phyloP scores from a whole-genome alignment of 2,113 vertebrate genomes.

The Oncorhynchus masou region DNA sequence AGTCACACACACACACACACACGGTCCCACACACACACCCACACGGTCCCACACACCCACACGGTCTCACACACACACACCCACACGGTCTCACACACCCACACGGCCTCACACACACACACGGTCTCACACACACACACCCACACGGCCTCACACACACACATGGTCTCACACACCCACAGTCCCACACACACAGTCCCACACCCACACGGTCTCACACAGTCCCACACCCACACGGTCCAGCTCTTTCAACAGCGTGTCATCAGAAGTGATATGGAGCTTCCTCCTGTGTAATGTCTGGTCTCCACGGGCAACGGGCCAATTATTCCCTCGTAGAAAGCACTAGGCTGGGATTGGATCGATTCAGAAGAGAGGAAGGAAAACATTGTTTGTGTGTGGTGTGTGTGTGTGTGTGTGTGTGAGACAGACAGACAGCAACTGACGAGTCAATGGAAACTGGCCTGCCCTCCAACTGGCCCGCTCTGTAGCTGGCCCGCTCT shows the following conservation, averaged over 20 bases:
- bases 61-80: neutral
- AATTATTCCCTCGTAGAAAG: neutral
- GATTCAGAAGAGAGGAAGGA: slow-evolving; percentile 4
- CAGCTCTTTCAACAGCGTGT: neutral
- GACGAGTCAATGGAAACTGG: neutral
- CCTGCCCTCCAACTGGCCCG: too few relatives aligned
- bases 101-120: too few relatives aligned
- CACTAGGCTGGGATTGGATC: neutral
- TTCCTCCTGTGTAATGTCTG: neutral
- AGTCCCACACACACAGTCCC: too few relatives aligned
- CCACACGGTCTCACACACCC: neutral
- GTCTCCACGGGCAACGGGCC: neutral
- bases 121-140: too few relatives aligned
- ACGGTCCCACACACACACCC: too few relatives aligned
- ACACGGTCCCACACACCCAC: too few relatives aligned
- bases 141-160: too few relatives aligned
- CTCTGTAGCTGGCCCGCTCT: too few relatives aligned
- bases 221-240: neutral
- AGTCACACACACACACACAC: too few relatives aligned
- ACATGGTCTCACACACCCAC: too few relatives aligned
- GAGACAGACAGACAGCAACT: too few relatives aligned
- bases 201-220: neutral
- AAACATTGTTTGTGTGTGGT: neutral
- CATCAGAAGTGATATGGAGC: neutral
- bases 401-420: too few relatives aligned